A percentile compares a stretch with the other conserved stretches of the same genome.
These are phyloP conservation scores for Mayetiola destructor DNA, from an alignment of 2,888 invertebrate species.

Conservation along the genomic window DNA sequence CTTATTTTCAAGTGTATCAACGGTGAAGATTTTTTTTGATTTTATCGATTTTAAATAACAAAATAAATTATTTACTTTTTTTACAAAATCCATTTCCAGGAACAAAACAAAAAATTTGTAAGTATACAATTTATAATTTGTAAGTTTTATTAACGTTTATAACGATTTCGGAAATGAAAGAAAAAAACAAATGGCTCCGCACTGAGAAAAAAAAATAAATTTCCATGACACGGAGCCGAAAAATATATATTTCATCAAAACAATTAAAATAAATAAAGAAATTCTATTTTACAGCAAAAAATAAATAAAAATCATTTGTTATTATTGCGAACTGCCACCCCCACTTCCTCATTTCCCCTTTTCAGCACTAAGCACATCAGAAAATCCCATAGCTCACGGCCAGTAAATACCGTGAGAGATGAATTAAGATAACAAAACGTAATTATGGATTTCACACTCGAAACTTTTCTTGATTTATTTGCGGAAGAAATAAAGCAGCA, in stretches of 20 bases:
- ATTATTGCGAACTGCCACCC: neutral
- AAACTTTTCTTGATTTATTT: no score
- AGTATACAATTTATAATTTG: neutral
- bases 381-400: no score
- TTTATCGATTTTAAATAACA: no score
- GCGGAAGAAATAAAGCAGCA: slow-evolving; percentile 5
- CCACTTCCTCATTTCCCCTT: neutral
- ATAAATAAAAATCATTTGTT: neutral
- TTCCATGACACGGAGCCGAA: no score
- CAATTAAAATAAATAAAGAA: slow-evolving; percentile 6
- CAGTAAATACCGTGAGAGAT: neutral
- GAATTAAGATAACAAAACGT: neutral
- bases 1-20: no score
- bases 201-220: neutral
- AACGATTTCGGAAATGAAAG: neutral
- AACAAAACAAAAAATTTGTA: neutral
- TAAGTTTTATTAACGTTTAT: neutral
- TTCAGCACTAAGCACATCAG: neutral
- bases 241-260: neutral
- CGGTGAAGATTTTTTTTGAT: no score
- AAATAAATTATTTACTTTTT: slow-evolving; percentile 1
- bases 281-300: slow-evolving; percentile 11
- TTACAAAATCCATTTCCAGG: neutral
- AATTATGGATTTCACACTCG: no score
- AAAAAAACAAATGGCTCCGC: neutral